phyloP scores from a whole-genome alignment of 1,140 invertebrate genomes.

The Hyphantria cunea region DNA sequence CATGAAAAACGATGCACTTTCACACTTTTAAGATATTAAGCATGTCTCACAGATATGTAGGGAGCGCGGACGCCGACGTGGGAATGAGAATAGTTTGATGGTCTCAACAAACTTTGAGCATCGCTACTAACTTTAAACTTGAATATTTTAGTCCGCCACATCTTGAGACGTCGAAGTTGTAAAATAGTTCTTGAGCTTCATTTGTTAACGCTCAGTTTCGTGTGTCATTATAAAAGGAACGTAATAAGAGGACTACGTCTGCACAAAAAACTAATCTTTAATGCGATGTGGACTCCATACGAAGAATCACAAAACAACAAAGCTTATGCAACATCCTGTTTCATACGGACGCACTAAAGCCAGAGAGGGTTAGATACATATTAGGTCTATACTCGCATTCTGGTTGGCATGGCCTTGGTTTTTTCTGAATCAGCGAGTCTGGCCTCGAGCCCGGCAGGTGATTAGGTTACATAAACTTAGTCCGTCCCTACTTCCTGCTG shows the following conservation, averaged over 20 bases:
- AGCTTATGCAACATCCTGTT: constrained; percentile 80
- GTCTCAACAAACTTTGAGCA: constrained; percentile 45
- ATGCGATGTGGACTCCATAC: constrained; percentile 65
- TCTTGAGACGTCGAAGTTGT: constrained; percentile 17
- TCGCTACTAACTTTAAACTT: constrained; percentile 38
- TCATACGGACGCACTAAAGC: constrained; percentile 47
- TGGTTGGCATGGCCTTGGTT: constrained; percentile 74
- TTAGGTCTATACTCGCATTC: constrained; percentile 59
- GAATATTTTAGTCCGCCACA: constrained; percentile 45
- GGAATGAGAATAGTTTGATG: constrained; percentile 48
- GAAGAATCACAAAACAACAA: constrained; percentile 75
- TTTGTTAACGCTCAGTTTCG: constrained; percentile 56
- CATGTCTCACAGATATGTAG: constrained; percentile 39
- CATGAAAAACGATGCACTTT: constrained; percentile 48
- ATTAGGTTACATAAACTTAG: constrained; percentile 81
- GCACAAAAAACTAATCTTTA: constrained; percentile 76
- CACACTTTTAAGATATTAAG: constrained; percentile 45
- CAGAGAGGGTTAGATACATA: constrained; percentile 69
- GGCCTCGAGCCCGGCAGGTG: constrained; percentile 77
- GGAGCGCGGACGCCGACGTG: constrained; percentile 30
- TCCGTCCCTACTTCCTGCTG: constrained; percentile 78
- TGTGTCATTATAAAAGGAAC: constrained; percentile 45
- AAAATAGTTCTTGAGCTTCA: constrained; percentile 37
- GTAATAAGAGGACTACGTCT: constrained; percentile 41
- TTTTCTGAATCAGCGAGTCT: constrained; percentile 60